phyloP scores from a whole-genome alignment of 2,888 invertebrate genomes.

The Drosophila neonasuta region DNA sequence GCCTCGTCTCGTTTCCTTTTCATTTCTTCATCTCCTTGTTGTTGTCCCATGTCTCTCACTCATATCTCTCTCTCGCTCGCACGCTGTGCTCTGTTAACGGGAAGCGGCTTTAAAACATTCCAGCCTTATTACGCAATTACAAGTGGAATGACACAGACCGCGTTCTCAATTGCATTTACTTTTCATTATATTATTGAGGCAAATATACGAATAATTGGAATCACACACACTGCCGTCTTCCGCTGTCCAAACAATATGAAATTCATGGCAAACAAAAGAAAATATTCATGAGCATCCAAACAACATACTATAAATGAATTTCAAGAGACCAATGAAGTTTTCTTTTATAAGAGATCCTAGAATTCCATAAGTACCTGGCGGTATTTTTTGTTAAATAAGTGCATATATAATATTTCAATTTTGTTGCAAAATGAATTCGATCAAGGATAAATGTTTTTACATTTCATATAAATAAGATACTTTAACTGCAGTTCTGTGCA shows the following conservation, averaged over 20 bases:
- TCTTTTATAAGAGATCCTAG: background rate
- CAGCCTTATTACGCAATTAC: constrained; percentile 70
- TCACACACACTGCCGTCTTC: constrained; percentile 19
- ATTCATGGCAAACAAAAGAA: constrained; percentile 11
- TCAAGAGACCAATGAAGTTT: background rate
- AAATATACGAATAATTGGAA: constrained; percentile 60
- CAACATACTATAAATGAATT: constrained; percentile 9
- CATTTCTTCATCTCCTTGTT: constrained; percentile 2
- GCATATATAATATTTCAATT: too few relatives aligned
- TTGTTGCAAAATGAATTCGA: too few relatives aligned
- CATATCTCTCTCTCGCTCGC: background rate
- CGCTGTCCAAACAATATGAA: constrained; percentile 3
- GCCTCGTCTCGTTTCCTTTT: constrained; percentile 15
- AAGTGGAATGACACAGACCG: constrained; percentile 44
- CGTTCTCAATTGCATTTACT: constrained; percentile 40
- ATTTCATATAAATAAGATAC: too few relatives aligned
- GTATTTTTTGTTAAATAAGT: too few relatives aligned
- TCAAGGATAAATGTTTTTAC: too few relatives aligned
- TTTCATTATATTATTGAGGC: constrained; percentile 50
- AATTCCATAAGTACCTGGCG: too few relatives aligned
- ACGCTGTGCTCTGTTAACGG: constrained; percentile 46
- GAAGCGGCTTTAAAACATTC: constrained; percentile 67
- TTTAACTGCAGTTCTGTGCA: too few relatives aligned
- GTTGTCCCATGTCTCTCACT: background rate
- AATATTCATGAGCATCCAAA: constrained; percentile 13